Evolutionary conservation across 1,140 invertebrate species (phyloP), one percentile per base, ranked within the genome.

Genomic region (Orchesella cincta): DNA sequence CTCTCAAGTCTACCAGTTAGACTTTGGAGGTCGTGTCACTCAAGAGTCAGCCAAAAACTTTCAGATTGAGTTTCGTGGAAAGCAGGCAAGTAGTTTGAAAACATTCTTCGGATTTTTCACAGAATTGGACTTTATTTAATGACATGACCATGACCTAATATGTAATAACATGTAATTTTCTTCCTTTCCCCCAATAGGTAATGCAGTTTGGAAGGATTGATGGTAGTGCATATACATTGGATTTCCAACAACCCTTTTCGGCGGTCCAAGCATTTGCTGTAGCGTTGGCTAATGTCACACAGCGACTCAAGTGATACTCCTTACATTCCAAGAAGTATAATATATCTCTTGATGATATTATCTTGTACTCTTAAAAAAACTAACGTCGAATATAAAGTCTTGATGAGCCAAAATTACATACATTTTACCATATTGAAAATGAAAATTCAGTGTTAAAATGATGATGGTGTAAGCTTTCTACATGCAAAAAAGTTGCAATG

Each of bases 31-130:
- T 18, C 88, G 98, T 82, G 98, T 99, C 29, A 99, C 97, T 0
- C 97, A 99, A 85, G 98, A 99, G 85, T 98, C 97, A 2, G 98
- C 98, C 0, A 99, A 99, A 86, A 99, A 99, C 87, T 99, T 99
- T 85, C 98, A 99, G 87, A 98, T 99, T 74, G 97, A 99, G 87
- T 97, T 97, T 84, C 90, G 94, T 83, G 95, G 94, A 51, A 97
- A 96, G 88, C 97, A 99, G 91, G 96, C 97, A 85, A 78, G 82
- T 12, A 46, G 8, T 46, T 46, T 12, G 39, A 20, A 46, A 46
- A 46, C n/a, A n/a, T n/a, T n/a, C n/a, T n/a, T n/a, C n/a, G n/a
- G n/a, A n/a, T n/a, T n/a, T n/a, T n/a, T n/a, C n/a, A n/a, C n/a
- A n/a, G n/a, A n/a, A n/a, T n/a, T n/a, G n/a, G n/a, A 46, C 39